phyloP scores from a whole-genome alignment of 2,797 vertebrate genomes.

The Phalloptychus januarius region DNA sequence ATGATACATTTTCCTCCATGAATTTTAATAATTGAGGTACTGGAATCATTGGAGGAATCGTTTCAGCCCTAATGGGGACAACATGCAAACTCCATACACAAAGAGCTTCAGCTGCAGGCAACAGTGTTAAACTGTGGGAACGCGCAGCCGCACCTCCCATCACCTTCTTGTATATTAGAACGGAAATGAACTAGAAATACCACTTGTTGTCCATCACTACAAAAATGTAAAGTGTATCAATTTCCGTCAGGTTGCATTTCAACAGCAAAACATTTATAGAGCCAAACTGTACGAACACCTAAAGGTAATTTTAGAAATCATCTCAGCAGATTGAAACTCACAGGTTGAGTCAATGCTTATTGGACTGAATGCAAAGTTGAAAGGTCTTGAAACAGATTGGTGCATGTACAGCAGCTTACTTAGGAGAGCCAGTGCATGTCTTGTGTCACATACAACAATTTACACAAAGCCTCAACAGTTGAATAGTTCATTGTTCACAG shows the following conservation, averaged over 20 bases:
- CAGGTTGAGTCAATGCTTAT: not conserved
- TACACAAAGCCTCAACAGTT: not conserved
- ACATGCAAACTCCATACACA: too few species aligned
- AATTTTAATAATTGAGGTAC: too few species aligned
- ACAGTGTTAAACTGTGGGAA: too few species aligned
- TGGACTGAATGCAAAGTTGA: not conserved
- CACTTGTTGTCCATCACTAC: not conserved
- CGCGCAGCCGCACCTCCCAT: too few species aligned
- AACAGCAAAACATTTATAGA: not conserved
- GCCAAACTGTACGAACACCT: not conserved
- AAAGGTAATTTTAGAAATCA: not conserved
- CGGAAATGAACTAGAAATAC: not conserved
- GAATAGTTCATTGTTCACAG: not conserved
- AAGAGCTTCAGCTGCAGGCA: not conserved
- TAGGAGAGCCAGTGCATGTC: not conserved
- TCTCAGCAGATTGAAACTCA: not conserved
- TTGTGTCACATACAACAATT: not conserved
- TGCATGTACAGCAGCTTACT: not conserved
- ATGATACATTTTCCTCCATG: too few species aligned
- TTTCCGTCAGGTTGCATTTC: not conserved
- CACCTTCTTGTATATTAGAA: not conserved
- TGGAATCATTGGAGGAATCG: too few species aligned
- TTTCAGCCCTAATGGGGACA: too few species aligned
- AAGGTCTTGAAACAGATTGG: not conserved
- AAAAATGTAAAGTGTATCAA: not conserved